Base-by-base conservation (phyloP, 2,113 vertebrate genomes). In the Proterorhinus semilunaris region DNA sequence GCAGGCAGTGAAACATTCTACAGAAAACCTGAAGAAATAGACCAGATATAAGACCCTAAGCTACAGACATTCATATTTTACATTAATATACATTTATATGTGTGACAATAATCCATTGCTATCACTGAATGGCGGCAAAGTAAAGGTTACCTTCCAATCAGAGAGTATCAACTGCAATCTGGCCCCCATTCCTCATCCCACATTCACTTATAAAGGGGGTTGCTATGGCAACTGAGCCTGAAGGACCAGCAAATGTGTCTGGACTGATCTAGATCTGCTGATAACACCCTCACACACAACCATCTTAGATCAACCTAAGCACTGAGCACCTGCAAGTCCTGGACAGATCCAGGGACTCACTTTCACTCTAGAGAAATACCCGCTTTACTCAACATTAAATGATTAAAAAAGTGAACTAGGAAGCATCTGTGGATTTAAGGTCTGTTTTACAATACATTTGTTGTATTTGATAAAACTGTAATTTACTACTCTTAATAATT, bases 1-100 rank as follows among this genome's bases (percentile, higher is more conserved):
- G 76, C 68, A 87, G 83, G 86, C 86, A 87, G 65, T 63, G 71
- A 78, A 87, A 82, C 62, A 82, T 70, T 69, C 74, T 85, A 76
- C 83, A 87, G 71, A 87, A 65, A 45, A 85, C 81, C 86, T 83
- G 70, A 27, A 69, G 78, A 42, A 61, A 76, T 43, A 77, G 13
- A 61, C 58, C 42, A 61, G 58, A 61, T 13, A 9, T 59, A 61
- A 61, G 42, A 61, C 58, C 44, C 3, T n/a, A 43, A 61, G 58
- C 42, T 43, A 61, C 42, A 61, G 13, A 44, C 9, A 61, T 44
- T 43, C 42, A 61, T 16, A 61, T 45, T n/a, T 10, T 4, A 43
- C 55, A 58, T 58, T 42, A 8, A 21, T 58, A 42, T 12, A 13
- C 55, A 42, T 58, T 42, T 45, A 13, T 7, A 13, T 57, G 50